Conservation (phyloP, 2,113 vertebrate genomes). For the Corapipo altera region DNA sequence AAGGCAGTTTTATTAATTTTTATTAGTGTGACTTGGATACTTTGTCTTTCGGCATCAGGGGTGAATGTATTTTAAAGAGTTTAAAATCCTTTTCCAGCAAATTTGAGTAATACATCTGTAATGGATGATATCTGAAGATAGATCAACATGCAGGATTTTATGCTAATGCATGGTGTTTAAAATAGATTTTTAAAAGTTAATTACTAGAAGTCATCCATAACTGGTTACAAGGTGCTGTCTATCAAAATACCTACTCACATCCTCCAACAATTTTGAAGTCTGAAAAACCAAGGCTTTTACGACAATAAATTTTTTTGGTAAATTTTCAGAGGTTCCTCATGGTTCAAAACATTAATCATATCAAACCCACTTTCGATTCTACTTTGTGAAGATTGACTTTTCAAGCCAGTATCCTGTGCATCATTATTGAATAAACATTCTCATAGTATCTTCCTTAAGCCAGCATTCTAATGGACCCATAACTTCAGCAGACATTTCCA, state of each 20-base stretch:
- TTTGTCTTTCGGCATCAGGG: background rate
- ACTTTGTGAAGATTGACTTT: background rate
- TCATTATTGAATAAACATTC: background rate
- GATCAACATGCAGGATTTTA: background rate
- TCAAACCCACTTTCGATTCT: background rate
- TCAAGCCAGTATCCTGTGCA: background rate
- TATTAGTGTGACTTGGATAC: background rate
- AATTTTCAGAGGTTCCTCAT: background rate
- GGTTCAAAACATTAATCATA: background rate
- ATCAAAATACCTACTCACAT: background rate
- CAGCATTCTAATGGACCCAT: conserved; percentile 3
- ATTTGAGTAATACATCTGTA: background rate
- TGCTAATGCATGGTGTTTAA: background rate
- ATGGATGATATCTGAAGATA: background rate
- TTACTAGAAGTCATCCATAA: background rate
- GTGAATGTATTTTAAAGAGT: background rate
- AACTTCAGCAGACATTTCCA: conserved; percentile 25
- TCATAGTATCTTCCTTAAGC: background rate
- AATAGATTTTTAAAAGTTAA: background rate
- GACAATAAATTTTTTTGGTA: background rate
- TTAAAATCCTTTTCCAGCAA: background rate
- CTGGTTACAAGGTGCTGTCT: background rate
- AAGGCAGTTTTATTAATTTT: background rate
- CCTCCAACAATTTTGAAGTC: background rate
- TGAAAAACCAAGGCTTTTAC: background rate